Evolutionary conservation across 2,797 vertebrate species (phyloP).

Genomic region (Sebastes glaucus): DNA sequence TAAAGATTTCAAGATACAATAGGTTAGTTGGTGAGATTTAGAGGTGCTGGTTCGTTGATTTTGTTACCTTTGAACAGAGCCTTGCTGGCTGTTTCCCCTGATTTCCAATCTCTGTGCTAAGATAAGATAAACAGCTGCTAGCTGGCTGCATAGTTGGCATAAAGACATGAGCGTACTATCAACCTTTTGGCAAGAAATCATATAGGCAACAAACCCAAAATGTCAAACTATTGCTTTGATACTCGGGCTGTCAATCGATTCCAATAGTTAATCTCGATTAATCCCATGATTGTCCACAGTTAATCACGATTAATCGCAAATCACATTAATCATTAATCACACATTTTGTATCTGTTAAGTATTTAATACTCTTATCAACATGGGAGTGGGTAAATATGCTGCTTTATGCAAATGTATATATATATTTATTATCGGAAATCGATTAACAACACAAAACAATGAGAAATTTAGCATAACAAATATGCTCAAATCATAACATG

Average conservation of each 20-base stretch:
- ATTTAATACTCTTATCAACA: no score
- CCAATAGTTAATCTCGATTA: accelerated
- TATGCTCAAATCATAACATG: not conserved
- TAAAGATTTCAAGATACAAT: not conserved
- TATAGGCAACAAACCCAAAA: not conserved
- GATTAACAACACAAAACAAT: not conserved
- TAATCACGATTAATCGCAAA: no score
- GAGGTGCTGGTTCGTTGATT: not conserved
- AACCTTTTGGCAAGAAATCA: not conserved
- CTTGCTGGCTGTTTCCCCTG: accelerated
- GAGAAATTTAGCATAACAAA: not conserved
- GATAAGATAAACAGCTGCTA: not conserved
- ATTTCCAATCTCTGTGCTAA: not conserved
- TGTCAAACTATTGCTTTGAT: not conserved
- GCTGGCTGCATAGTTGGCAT: not conserved
- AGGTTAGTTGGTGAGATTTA: not conserved
- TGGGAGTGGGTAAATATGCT: accelerated
- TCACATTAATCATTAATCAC: no score
- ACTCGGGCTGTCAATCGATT: not conserved
- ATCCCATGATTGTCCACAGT: no score
- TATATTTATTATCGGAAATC: no score
- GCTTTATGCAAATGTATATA: accelerated
- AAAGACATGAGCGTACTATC: not conserved
- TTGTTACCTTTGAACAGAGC: not conserved
- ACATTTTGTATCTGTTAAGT: no score